A percentile compares a stretch with the other conserved stretches of the same genome.
Conservation (phyloP, 2,797 vertebrate species). For the Astyanax mexicanus region DNA sequence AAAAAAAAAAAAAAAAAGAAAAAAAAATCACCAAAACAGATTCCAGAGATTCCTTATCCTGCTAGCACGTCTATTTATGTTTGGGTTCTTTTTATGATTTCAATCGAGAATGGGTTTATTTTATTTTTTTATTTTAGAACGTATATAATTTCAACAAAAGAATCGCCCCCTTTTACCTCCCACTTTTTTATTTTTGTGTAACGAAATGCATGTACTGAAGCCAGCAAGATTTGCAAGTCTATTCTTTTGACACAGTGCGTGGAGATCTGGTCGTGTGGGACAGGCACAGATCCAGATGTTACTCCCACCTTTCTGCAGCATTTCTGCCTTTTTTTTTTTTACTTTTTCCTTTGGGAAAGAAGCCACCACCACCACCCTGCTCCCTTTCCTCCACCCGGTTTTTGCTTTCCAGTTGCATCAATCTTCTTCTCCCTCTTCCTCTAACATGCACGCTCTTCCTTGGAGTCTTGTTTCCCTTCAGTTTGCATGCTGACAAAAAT, state of each 20-base stretch:
- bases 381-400: slow-evolving; percentile 59
- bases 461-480: slow-evolving; percentile 91
- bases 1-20: slow-evolving; percentile 32
- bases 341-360: slow-evolving; percentile 70
- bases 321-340: slow-evolving; percentile 66
- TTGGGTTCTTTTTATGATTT: slow-evolving; percentile 72
- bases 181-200: slow-evolving; percentile 72
- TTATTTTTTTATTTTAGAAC: slow-evolving; percentile 62
- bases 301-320: slow-evolving; percentile 78
- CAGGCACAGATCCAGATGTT: slow-evolving; percentile 77
- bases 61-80: slow-evolving; percentile 85
- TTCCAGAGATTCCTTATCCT: slow-evolving; percentile 84
- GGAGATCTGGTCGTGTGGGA: slow-evolving; percentile 78
- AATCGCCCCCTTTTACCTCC: slow-evolving; percentile 62
- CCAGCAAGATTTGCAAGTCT: slow-evolving; percentile 85
- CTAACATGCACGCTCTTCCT: slow-evolving; percentile 95
- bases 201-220: slow-evolving; percentile 92
- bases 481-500: slow-evolving; percentile 94
- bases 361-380: slow-evolving; percentile 62
- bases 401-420: slow-evolving; percentile 92
- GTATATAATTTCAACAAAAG: slow-evolving; percentile 64
- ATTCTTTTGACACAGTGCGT: slow-evolving; percentile 70
- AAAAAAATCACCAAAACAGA: slow-evolving; percentile 75
- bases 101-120: slow-evolving; percentile 74
- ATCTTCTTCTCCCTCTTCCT: slow-evolving; percentile 82